phyloP scores from a whole-genome alignment of 2,888 invertebrate species.

The Folsomia manolachei region DNA sequence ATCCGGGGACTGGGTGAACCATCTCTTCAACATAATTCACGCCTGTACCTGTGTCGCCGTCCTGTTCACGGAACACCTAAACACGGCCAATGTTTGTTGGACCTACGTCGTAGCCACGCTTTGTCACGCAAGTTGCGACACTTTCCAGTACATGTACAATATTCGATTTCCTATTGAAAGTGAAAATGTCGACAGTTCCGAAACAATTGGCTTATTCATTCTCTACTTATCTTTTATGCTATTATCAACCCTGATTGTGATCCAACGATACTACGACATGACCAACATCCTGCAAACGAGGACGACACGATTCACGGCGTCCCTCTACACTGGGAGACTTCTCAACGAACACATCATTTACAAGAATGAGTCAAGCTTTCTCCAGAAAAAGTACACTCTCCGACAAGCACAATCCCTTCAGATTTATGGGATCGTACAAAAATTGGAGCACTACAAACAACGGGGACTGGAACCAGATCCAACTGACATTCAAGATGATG shows the following conservation, averaged over 20 bases:
- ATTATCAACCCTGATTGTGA: constrained; percentile 17
- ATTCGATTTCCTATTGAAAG: background rate
- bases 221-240: constrained; percentile 2
- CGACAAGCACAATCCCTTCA: constrained; percentile 32
- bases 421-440: constrained; percentile 30
- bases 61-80: constrained; percentile 23
- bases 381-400: constrained; percentile 36
- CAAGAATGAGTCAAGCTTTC: constrained; percentile 32
- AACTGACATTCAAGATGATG: background rate
- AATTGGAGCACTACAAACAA: constrained; percentile 20
- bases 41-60: constrained; percentile 23
- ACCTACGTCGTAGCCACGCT: constrained; percentile 19
- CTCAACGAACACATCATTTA: constrained; percentile 39
- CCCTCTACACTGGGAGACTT: constrained; percentile 27
- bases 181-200: background rate
- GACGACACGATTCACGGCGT: constrained; percentile 24
- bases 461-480: constrained; percentile 12
- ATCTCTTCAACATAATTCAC: constrained; percentile 27
- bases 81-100: constrained; percentile 28
- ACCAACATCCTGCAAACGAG: constrained; percentile 18
- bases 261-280: constrained; percentile 38
- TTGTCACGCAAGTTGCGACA: constrained; percentile 3
- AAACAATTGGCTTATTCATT: background rate
- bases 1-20: constrained; percentile 10
- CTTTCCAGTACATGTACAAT: constrained; percentile 8